Evolutionary conservation across 2,113 vertebrate genomes (phyloP).

Genomic region (Xiphophorus hellerii): DNA sequence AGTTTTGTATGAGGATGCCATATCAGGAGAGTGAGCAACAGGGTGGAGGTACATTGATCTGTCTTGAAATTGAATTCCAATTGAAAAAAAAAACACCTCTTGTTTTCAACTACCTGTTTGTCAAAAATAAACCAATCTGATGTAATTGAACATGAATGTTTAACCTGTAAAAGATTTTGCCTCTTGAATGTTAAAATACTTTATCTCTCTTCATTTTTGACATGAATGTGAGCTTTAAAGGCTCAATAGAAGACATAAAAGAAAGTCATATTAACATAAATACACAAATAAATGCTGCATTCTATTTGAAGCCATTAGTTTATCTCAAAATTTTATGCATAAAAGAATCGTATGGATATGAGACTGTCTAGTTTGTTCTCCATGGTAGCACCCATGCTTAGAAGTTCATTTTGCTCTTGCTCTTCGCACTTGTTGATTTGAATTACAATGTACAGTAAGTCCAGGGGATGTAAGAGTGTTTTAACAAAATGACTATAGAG

Average conservation of each 20-base stretch:
- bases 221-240: background rate
- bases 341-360: background rate
- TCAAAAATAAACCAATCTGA: too few relatives aligned
- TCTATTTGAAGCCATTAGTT: background rate
- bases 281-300: background rate
- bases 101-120: too few relatives aligned
- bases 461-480: background rate
- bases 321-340: background rate
- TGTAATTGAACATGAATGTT: background rate
- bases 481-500: background rate
- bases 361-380: too few relatives aligned
- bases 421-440: constrained; percentile 45
- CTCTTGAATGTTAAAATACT: constrained; percentile 9
- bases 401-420: constrained; percentile 50
- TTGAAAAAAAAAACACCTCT: too few relatives aligned
- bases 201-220: background rate
- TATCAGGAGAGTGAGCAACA: too few relatives aligned
- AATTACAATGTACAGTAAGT: background rate
- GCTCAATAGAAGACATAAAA: background rate
- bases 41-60: too few relatives aligned
- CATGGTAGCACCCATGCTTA: background rate
- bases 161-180: constrained; percentile 14
- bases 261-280: background rate
- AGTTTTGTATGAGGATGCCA: too few relatives aligned
- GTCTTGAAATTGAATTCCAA: too few relatives aligned